Evolutionary conservation across 1,140 invertebrate species (phyloP).

Genomic region (Pogonomyrmex californicus): DNA sequence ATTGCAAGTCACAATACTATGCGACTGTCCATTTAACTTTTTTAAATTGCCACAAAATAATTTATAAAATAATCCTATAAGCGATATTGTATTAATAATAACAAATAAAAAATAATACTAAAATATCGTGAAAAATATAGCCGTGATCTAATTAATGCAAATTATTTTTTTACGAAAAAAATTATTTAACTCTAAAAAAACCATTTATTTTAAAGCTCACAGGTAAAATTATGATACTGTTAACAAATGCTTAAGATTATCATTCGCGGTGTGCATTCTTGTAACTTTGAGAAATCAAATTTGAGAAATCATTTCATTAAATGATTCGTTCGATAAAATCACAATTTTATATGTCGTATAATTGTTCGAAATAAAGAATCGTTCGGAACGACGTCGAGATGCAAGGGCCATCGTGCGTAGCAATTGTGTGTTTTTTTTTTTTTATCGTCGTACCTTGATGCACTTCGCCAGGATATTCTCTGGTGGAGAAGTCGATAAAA

Average conservation of each 20-base stretch:
- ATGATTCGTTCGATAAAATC: background rate
- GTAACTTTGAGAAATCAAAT: background rate
- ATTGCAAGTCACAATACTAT: background rate
- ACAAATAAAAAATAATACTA: too few species aligned
- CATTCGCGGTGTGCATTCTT: background rate
- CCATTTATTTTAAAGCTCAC: too few species aligned
- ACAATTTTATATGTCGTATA: background rate
- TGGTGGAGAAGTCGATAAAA: constrained; percentile 27
- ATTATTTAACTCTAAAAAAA: too few species aligned
- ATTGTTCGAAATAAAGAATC: constrained; percentile 30
- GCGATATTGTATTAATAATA: too few species aligned
- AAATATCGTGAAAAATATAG: too few species aligned
- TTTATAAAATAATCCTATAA: too few species aligned
- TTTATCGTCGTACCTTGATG: constrained; percentile 43
- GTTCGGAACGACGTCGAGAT: background rate
- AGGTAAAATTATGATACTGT: too few species aligned
- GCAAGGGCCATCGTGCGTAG: constrained; percentile 39
- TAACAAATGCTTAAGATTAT: background rate
- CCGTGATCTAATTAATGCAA: too few species aligned
- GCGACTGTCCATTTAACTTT: background rate
- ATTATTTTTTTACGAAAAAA: too few species aligned
- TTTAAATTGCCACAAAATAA: background rate
- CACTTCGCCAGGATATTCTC: constrained; percentile 42
- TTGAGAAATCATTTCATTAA: background rate
- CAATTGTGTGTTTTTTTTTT: constrained; percentile 39